A percentile compares a stretch with the other conserved stretches of the same genome.
Conservation (phyloP, 2,888 invertebrate species). For the Amphipoea lucens region DNA sequence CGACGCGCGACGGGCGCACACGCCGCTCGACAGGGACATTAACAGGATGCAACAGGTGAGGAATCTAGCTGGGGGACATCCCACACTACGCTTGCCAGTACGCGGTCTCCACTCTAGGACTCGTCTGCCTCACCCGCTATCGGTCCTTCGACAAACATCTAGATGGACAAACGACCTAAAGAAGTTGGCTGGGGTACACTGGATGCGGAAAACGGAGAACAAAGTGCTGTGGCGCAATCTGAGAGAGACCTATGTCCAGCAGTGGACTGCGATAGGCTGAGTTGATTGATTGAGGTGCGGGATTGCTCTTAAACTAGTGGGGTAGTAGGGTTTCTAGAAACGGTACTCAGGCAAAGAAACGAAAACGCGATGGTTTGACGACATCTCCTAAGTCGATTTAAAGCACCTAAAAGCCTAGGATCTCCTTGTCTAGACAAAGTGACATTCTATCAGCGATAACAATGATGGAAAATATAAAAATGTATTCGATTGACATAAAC, state of each 20-base stretch:
- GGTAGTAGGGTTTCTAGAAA: not conserved
- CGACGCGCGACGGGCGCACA: slow-evolving; percentile 94
- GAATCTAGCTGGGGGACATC: no score
- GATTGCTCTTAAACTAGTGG: no score
- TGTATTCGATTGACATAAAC: not conserved
- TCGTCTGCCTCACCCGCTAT: no score
- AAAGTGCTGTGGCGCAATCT: not conserved
- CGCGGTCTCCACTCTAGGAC: no score
- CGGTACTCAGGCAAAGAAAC: not conserved
- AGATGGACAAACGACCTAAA: no score
- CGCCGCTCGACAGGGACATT: slow-evolving; percentile 94
- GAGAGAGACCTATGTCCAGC: not conserved
- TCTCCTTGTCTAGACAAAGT: not conserved
- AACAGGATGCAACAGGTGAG: slow-evolving; percentile 96
- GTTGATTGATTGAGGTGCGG: no score
- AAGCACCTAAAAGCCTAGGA: not conserved
- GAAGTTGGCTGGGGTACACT: not conserved
- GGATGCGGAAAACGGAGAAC: not conserved
- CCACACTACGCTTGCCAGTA: no score
- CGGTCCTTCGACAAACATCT: no score
- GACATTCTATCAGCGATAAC: not conserved
- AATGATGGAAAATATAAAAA: not conserved
- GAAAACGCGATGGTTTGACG: not conserved
- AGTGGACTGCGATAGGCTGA: no score
- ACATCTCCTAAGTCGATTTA: not conserved